phyloP scores from a whole-genome alignment of 1,140 invertebrate species.

The Hylaeus anthracinus region DNA sequence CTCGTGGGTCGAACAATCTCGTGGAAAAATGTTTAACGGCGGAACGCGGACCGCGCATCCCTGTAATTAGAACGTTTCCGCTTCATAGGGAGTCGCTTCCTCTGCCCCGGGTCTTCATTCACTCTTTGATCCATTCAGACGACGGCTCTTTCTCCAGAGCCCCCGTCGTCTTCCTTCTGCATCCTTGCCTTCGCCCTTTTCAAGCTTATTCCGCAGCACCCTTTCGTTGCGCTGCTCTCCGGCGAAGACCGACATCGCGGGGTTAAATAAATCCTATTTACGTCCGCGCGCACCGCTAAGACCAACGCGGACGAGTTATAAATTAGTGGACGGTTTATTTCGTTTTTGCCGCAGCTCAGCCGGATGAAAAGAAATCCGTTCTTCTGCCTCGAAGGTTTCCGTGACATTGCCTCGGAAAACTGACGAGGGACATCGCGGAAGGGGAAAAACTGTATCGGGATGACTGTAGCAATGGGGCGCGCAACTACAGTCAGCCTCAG shows the following conservation, averaged over 20 bases:
- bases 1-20: not conserved
- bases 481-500: no score
- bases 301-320: not conserved
- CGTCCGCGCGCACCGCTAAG: not conserved
- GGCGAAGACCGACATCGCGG: not conserved
- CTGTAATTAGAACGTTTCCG: conserved; percentile 37
- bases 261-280: conserved; percentile 13
- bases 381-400: no score
- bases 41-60: not conserved
- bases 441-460: no score
- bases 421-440: no score
- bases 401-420: no score
- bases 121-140: conserved; percentile 27
- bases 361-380: not conserved
- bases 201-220: not conserved
- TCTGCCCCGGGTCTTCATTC: conserved; percentile 12
- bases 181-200: not conserved
- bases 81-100: not conserved
- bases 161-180: not conserved
- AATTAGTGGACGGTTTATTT: not conserved
- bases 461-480: no score
- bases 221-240: not conserved
- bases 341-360: not conserved
- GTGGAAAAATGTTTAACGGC: conserved; percentile 15
- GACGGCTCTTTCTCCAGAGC: not conserved